Evolutionary conservation across 2,888 invertebrate genomes (phyloP), one percentile per base, ranked within the genome.

Genomic region (Drosophila niveifrons): DNA sequence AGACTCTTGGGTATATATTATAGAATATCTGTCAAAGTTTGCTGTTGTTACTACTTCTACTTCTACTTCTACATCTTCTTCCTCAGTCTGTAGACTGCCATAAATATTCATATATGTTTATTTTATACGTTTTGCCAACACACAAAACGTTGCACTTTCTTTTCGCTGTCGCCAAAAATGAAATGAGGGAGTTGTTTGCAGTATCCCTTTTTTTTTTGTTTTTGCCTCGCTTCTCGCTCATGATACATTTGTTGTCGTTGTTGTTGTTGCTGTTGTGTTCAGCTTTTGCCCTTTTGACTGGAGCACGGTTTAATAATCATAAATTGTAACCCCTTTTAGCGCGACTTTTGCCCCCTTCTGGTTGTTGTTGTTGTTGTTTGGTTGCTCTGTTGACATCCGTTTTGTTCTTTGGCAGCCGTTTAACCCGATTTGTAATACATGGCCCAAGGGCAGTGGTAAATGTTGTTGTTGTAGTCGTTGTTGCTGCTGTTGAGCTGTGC

Each of bases 81-180:
- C 34, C 34, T 36, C 58, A 10, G 65, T 41, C 50, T 52, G 52
- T 39, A 53, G 72, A 57, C 75, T 63, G 69, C 64, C 78, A 82
- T 87, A 73, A 87, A 87, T 87, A 83, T 87, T 82, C 78, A 80
- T 87, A 80, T 87, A 87, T 87, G 78, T 81, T 80, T 82, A 84
- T 87, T 83, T 72, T 68, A 84, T 78, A 66, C 62, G 46, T 18
- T 64, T 58, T 59, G 29, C 53, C 66, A 59, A 52, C 58, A 52
- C 58, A 58, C 23, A 66, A 52, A 69, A 63, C 29, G 53, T 36
- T 64, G 58, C 53, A 44, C 53, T 70, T 74, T 64, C 44, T 52
- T 79, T 79, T 51, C 31, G 11, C 23, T 10, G 15, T n/a, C 39
- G 9, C 9, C 11, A 36, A 36, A 36, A n/a, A 23, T 23, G n/a